Base-by-base conservation (phyloP, 1,140 invertebrate species). In the Procambarus clarkii region DNA sequence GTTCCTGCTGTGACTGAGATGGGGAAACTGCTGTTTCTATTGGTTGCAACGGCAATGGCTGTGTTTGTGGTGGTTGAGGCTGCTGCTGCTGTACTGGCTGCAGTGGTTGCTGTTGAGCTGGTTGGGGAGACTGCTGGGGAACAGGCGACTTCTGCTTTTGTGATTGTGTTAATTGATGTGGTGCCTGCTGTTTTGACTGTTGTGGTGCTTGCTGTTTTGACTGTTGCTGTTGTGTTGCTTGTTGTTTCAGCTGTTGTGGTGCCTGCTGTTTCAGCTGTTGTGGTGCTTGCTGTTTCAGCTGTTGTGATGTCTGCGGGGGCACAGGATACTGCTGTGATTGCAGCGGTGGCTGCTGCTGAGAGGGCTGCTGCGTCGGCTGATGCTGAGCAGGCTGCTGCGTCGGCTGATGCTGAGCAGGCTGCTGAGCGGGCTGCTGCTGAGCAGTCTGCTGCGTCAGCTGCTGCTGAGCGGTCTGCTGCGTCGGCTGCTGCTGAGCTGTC, bases 21-120 rank as follows among this genome's bases (percentile, higher is more conserved):
- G 45, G 64, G 24, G n/a, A 44, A n/a, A 21, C 44, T n/a, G n/a
- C 18, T 13, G 64, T 45, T 54, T 44, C 21, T 48, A 46, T 45
- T 60, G 74, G 82, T 64, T 69, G 82, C 3, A 71, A 64, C 15
- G n/a, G 58, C 46, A 45, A 54, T 45, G 71, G 77, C 77, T 60
- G 58, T 64, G 46, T 8, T 54, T 44, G 64, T 60, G 86, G 64
- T n/a, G 71, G 84, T 54, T 82, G 80, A 60, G 71, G 83, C 46
- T 54, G 34, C 44, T 54, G 34, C 44, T 46, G 21, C 64, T 85
- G 50, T 46, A 60, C 69, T 64, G 82, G 24, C 54, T 54, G 60
- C 74, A 54, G 84, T 4, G 64, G 71, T 48, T 21, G 69, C 24
- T 76, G 71, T 71, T 77, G 84, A 54, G 9, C 24, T 4, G 84